Conservation (phyloP, 2,113 vertebrate genomes). For the Epinephelus fuscoguttatus region DNA sequence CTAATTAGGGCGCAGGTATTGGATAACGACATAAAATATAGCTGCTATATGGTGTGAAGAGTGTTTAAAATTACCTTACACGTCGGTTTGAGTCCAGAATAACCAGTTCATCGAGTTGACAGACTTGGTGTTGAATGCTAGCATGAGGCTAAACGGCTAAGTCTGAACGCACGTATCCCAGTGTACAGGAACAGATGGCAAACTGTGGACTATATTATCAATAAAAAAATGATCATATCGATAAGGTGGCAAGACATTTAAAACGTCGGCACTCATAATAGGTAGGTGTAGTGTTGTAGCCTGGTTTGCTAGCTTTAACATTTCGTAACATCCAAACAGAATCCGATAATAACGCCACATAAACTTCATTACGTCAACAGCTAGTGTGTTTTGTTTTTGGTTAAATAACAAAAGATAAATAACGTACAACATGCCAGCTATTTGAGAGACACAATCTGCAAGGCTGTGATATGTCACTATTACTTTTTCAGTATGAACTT, state of each 20-base stretch:
- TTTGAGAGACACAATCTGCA: not conserved
- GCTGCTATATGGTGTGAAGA: not conserved
- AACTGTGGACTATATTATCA: not conserved
- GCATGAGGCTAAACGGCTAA: conserved; percentile 75
- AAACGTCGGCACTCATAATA: fast-evolving
- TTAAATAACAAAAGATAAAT: too few species aligned
- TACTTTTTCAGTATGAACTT: conserved; percentile 50
- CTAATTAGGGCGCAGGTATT: not conserved
- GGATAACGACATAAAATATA: not conserved
- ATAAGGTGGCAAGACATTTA: not conserved
- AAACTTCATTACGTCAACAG: not conserved
- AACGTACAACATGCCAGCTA: not conserved
- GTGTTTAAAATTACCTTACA: not conserved
- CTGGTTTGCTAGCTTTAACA: not conserved
- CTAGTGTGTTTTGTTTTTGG: too few species aligned
- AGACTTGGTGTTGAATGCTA: conserved; percentile 64
- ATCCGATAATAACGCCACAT: not conserved
- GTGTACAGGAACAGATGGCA: conserved; percentile 37
- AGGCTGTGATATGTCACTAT: conserved; percentile 1
- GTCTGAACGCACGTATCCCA: conserved; percentile 56
- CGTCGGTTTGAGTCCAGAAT: conserved; percentile 34
- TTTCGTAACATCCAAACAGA: conserved; percentile 5
- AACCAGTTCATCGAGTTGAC: conserved; percentile 76
- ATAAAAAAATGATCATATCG: not conserved
- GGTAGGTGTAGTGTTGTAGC: not conserved